Base-by-base conservation (phyloP, 1,140 invertebrate genomes). In the Eriosoma lanigerum region DNA sequence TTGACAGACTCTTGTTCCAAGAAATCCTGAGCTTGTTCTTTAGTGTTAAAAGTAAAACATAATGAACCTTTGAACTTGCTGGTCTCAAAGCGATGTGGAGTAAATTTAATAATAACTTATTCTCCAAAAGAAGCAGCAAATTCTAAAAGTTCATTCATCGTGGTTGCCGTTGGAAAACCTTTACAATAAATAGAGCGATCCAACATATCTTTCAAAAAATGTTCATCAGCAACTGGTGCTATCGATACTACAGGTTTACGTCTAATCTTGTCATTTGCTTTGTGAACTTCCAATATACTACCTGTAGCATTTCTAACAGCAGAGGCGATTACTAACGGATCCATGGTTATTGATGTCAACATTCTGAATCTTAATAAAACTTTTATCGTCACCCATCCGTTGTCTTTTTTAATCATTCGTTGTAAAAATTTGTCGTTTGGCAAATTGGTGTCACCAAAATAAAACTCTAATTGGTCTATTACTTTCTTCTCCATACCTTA, bases 331-430 rank as follows among this genome's bases (percentile, higher is more conserved):
- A 91, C 87, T 52, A 90, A 87, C 1, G 85, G 78, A 84, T 97
- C 92, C 62, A 87, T 90, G 3, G 90, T 90, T 0, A 98, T 83
- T 32, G 89, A 86, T 1, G 93, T 91, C 56, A 98, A 87, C 29
- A 95, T 89, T 84, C 97, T 96, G 84, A 98, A 98, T 82, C 91
- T 97, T 38, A 94, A 87, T 86, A 98, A 90, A 1, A 93, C 89
- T 0, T 92, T 90, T 54, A 98, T 85, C 1, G 94, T 90, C 29
- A 98, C 89, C 96, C 96, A 98, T 9, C 96, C 96, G 83, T 96
- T 91, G 83, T 97, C 93, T 81, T 92, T 86, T 83, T 92, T 92
- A 1, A 94, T 90, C 86, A 96, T 91, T 82, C 94, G 92, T 82
- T 90, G 90, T 3, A 98, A 86, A 84, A 97, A 98, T 84, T 94